Evolutionary conservation across 2,113 vertebrate genomes (phyloP).

Genomic region (Charina bottae): DNA sequence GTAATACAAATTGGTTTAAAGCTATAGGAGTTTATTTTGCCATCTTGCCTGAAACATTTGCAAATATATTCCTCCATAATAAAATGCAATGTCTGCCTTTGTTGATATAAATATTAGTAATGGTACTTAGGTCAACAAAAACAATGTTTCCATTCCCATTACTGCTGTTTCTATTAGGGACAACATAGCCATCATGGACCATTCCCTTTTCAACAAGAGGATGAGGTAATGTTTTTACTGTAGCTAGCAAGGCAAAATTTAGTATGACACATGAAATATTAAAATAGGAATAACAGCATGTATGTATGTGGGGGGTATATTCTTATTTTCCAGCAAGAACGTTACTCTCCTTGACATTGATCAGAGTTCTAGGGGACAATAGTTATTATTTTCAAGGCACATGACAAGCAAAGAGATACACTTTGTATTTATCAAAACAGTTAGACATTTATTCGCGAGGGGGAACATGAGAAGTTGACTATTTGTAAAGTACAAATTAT

Average conservation of each 20-base stretch:
- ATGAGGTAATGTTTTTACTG: conserved; percentile 27
- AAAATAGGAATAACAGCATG: neutral
- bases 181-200: neutral
- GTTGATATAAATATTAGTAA: conserved; percentile 24
- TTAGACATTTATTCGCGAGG: neutral
- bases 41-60: conserved; percentile 46
- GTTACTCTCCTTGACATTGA: conserved; percentile 22
- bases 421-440: neutral
- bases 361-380: neutral
- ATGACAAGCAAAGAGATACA: conserved; percentile 30
- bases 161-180: conserved; percentile 2
- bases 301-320: neutral
- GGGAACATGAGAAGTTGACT: conserved; percentile 30
- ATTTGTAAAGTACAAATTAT: conserved; percentile 53
- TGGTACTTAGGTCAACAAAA: conserved; percentile 31
- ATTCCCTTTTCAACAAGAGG: conserved; percentile 3
- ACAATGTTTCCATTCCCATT: conserved; percentile 22
- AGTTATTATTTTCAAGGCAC: neutral
- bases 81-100: conserved; percentile 36
- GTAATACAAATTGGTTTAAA: conserved; percentile 29
- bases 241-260: conserved; percentile 15
- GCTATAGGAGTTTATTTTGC: conserved; percentile 47
- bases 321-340: conserved; percentile 14
- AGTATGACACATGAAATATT: conserved; percentile 5
- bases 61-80: neutral